Conservation (phyloP, 2,797 vertebrate genomes). For the Halcyon chelicuti region DNA sequence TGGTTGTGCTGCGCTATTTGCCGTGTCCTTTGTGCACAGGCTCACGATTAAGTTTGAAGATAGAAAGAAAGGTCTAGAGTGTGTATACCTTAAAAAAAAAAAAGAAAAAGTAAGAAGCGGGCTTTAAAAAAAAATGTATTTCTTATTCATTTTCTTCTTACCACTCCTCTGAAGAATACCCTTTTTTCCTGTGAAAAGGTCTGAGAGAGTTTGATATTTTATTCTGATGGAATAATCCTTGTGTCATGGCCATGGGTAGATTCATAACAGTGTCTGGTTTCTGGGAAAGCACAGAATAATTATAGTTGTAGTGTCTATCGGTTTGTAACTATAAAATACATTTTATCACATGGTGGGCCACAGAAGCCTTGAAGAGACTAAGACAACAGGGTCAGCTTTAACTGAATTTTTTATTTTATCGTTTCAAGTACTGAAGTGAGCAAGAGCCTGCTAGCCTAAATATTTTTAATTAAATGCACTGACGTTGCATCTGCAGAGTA, state of each 20-base stretch:
- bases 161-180: background rate
- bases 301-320: too few species aligned
- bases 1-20: background rate
- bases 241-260: background rate
- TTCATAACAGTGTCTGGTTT: background rate
- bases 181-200: background rate
- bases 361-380: background rate
- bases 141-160: background rate
- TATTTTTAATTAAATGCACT: background rate
- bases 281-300: background rate
- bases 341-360: background rate
- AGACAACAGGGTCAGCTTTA: background rate
- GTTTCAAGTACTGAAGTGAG: background rate
- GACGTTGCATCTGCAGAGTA: background rate
- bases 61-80: background rate
- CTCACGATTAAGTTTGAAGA: background rate
- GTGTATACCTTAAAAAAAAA: background rate
- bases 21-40: background rate
- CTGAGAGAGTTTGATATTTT: background rate
- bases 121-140: background rate
- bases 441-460: background rate
- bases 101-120: background rate
- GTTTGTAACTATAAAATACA: background rate
- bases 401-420: background rate
- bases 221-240: background rate